Evolutionary conservation across 2,888 invertebrate species (phyloP), one percentile per base, ranked within the genome.

Genomic region (Deilephila elpenor): DNA sequence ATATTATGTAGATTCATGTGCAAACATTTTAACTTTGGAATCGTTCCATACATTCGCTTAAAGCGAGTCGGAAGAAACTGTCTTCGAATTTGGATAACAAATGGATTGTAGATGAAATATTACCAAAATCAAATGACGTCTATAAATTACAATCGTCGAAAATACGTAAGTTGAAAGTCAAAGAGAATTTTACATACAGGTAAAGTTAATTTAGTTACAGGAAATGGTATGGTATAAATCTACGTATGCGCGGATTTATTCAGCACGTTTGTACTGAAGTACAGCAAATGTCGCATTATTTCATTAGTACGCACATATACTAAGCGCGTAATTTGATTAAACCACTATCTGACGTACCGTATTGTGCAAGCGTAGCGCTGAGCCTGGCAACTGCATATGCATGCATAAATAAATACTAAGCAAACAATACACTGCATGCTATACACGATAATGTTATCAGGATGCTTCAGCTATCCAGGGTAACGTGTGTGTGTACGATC

Each of bases 281-380:
- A 67, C 67, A 51, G 51, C 37, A 56, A 56, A 60, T 29, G 25
- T 51, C 44, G 25, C 44, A 20, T 67, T 44, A 67, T 67, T 51
- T 67, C 44, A 51, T 67, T 67, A 67, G 44, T 25, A 44, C 11
- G 64, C 64, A 67, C 67, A 67, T 67, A 51, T 67, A 51, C 67
- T 67, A 44, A 67, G 67, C 67, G 44, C 64, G 20, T 67, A 67
- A 67, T 67, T 67, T 67, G 51, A 67, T 51, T 67, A 67, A 67
- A 67, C 67, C 51, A 25, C 25, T 67, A 67, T 67, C 44, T 25
- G 67, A 29, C 44, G 51, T 51, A 44, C 20, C 51, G 67, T 67
- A 67, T 25, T 44, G 67, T 67, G 44, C 44, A 11, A 44, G 67
- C 44, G n/a, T 51, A 37, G 25, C 67, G 5, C 6, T 25, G 44